Evolutionary conservation across 2,113 vertebrate genomes (phyloP).

Genomic region (Oncorhynchus masou): DNA sequence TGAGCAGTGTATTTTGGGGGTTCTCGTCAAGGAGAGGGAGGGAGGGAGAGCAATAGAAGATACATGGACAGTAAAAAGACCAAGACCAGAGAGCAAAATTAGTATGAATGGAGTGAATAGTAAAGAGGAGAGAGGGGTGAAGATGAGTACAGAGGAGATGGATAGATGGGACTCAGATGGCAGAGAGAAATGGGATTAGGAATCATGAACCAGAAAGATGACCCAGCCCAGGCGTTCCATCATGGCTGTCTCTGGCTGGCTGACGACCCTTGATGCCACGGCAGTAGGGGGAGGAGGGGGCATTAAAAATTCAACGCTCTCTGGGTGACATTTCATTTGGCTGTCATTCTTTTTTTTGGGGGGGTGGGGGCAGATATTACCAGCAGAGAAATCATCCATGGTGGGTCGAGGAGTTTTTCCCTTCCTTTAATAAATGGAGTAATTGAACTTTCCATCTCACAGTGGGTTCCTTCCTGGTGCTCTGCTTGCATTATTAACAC

Average conservation of each 20-base stretch:
- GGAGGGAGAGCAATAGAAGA: conserved; percentile 16
- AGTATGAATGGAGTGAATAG: background rate
- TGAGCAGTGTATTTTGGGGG: conserved; percentile 8
- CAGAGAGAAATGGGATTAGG: conserved; percentile 42
- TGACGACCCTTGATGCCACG: background rate
- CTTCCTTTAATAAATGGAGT: conserved; percentile 14
- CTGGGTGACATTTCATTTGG: conserved; percentile 57
- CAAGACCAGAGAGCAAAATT: background rate
- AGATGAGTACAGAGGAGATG: background rate
- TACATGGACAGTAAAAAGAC: background rate
- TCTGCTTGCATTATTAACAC: conserved; percentile 44
- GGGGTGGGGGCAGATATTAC: no score
- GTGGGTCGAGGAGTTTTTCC: conserved; percentile 16
- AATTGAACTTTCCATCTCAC: no score
- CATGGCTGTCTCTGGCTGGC: background rate
- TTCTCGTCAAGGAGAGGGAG: conserved; percentile 9
- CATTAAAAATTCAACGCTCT: conserved; percentile 61
- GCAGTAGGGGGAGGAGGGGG: conserved; percentile 7
- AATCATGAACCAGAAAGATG: conserved; percentile 29
- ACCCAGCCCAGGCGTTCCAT: background rate
- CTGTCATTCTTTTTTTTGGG: conserved; percentile 24
- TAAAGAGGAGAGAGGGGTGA: background rate
- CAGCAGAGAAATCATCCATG: no score
- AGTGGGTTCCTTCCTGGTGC: no score
- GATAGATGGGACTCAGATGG: conserved; percentile 12